Percentiles rank a stretch among this genome's conserved stretches.
These are phyloP conservation scores for Octopus sinensis DNA, from an alignment of 1,140 invertebrate genomes.

Conservation along the genomic window DNA sequence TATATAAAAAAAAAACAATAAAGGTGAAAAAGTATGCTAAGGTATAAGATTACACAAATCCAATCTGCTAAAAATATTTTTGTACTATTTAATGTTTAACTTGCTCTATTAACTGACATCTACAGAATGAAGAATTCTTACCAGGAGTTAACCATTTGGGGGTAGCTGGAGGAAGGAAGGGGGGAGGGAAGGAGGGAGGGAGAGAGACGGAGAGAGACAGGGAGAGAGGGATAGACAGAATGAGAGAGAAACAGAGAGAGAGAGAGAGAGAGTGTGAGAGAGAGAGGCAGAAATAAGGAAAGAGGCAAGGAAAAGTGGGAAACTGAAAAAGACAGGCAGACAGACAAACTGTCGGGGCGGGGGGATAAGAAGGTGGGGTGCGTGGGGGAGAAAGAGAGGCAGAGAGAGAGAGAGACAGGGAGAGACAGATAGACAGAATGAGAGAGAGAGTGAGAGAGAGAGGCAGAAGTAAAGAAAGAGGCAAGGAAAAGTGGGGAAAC, in stretches of 20 bases:
- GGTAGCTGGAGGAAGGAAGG: background rate
- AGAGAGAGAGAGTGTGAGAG: constrained; percentile 5
- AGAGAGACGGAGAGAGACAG: constrained; percentile 6
- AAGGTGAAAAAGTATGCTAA: no score
- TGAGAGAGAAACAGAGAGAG: constrained; percentile 18
- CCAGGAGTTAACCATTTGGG: no score
- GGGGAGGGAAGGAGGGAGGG: background rate
- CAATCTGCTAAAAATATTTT: no score
- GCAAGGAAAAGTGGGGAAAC: background rate
- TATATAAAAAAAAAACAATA: no score
- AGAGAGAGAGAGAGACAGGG: constrained; percentile 17
- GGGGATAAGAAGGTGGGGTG: background rate
- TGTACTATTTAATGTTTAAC: no score
- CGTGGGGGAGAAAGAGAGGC: background rate
- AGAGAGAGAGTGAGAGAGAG: constrained; percentile 2
- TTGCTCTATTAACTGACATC: no score
- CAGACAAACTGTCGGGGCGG: background rate
- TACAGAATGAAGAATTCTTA: no score
- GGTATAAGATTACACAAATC: no score
- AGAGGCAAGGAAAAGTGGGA: background rate
- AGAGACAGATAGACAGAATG: constrained; percentile 17
- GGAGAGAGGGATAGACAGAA: background rate
- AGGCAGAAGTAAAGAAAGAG: background rate
- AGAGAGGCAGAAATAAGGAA: background rate
- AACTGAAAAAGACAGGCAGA: background rate